A percentile compares a stretch with the other conserved stretches of the same genome.
These are phyloP conservation scores for Siniperca chuatsi DNA, from an alignment of 2,113 vertebrate species.

Conservation along the genomic window DNA sequence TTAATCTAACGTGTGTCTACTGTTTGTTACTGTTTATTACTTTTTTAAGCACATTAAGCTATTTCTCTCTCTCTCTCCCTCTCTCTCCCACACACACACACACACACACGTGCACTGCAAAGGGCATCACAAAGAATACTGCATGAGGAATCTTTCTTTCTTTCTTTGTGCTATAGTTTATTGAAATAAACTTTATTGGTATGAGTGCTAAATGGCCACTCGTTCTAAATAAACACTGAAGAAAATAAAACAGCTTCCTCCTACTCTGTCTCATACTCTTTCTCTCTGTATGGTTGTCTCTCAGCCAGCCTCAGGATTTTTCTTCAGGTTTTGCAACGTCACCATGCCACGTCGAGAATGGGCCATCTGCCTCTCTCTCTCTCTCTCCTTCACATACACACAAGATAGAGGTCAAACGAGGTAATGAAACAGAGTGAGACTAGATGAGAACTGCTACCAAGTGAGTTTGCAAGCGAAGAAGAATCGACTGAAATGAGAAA, in stretches of 20 bases:
- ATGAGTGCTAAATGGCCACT: not conserved
- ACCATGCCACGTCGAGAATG: constrained; percentile 78
- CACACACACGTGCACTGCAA: not conserved
- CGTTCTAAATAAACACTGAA: constrained; percentile 18
- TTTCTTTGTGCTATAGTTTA: not conserved
- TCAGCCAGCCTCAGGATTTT: constrained; percentile 40
- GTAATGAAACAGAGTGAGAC: constrained; percentile 36
- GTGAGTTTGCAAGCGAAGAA: not conserved
- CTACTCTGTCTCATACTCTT: not conserved
- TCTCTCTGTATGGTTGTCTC: constrained; percentile 13
- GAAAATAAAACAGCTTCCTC: constrained; percentile 18
- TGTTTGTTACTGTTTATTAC: too few species aligned
- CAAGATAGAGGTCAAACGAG: constrained; percentile 64
- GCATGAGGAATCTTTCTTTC: not conserved
- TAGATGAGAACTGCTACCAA: not conserved
- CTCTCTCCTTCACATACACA: not conserved
- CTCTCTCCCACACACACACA: too few species aligned
- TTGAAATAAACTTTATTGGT: not conserved
- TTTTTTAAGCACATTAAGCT: too few species aligned
- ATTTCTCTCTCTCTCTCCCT: too few species aligned
- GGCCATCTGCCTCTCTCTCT: constrained; percentile 40
- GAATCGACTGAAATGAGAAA: not conserved
- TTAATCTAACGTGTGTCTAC: too few species aligned
- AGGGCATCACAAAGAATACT: not conserved
- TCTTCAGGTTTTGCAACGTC: constrained; percentile 71